Evolutionary conservation across 2,888 invertebrate species (phyloP), one percentile per base, ranked within the genome.

Genomic region (Anagyrus pseudococci): DNA sequence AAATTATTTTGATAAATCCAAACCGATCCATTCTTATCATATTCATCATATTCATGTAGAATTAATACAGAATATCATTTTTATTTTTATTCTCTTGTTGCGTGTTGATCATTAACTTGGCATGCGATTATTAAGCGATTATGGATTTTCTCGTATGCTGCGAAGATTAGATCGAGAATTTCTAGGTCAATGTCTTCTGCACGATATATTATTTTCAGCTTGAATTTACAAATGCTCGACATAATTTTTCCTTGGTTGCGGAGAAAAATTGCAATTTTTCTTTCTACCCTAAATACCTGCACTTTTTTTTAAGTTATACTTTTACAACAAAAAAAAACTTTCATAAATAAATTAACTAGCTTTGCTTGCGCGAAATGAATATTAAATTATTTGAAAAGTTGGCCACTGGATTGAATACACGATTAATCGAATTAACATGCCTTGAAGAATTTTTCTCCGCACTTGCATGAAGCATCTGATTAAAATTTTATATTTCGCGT

Each of bases 161-260:
- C 50, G 33, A 64, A 48, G 37, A 60, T 57, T 40, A 25, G 41
- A 48, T 22, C 20, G 15, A 48, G 52, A 43, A 43, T n/a, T 48
- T 50, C 22, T 60, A 64, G 56, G 56, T 64, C 46, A 53, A 60
- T 64, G 64, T 58, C 48, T 61, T 26, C 50, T 66, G 65, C 65
- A 66, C 62, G 61, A 53, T 55, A 75, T 76, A 75, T 74, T 10
- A 79, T 75, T 57, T 44, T 23, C 19, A 56, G 61, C 57, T 64
- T 61, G 57, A 64, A 58, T 56, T 26, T 66, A 56, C 66, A 10
- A 59, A 37, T 52, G 40, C 55, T 46, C 46, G 52, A 57, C 33
- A 52, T 26, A 49, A 50, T 43, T 49, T 46, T 47, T 47, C 17
- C 41, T 23, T 13, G 2, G 13, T n/a, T 19, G 50, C 58, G 58